Conservation (phyloP, 2,888 invertebrate genomes). For the Tiliacea aurago region DNA sequence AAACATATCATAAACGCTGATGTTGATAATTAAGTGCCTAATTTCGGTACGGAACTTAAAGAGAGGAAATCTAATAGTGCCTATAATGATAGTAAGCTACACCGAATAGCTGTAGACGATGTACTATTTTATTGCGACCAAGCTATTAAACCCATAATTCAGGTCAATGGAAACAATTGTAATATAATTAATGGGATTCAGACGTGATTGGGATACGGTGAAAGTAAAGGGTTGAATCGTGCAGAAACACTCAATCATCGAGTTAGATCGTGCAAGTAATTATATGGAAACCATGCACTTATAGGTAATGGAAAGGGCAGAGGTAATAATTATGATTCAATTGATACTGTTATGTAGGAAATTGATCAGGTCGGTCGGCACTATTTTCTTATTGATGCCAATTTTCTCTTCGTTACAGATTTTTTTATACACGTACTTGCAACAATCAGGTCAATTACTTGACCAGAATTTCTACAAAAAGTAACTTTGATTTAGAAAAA, state of each 20-base stretch:
- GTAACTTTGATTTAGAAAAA: slow-evolving; percentile 9
- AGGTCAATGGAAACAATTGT: slow-evolving; percentile 58
- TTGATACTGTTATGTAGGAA: slow-evolving; percentile 39
- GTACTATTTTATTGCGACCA: slow-evolving; percentile 42
- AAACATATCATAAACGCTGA: slow-evolving; percentile 59
- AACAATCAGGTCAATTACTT: slow-evolving; percentile 30
- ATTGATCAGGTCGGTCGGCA: slow-evolving; percentile 21
- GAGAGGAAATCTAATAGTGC: slow-evolving; percentile 59
- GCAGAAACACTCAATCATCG: slow-evolving; percentile 56
- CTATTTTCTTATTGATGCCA: slow-evolving; percentile 14
- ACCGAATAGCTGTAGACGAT: slow-evolving; percentile 52
- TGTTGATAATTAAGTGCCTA: slow-evolving; percentile 56
- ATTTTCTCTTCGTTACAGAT: slow-evolving; percentile 37
- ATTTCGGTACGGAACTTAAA: slow-evolving; percentile 56
- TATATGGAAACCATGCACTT: slow-evolving; percentile 47
- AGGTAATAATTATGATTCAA: slow-evolving; percentile 47
- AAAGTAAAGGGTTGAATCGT: slow-evolving; percentile 64
- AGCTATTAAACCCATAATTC: slow-evolving; percentile 54
- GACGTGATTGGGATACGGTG: slow-evolving; percentile 51
- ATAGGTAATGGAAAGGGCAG: slow-evolving; percentile 51
- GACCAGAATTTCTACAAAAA: slow-evolving; percentile 25
- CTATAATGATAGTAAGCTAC: slow-evolving; percentile 59
- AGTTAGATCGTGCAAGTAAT: slow-evolving; percentile 60
- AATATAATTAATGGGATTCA: slow-evolving; percentile 52
- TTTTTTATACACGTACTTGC: slow-evolving; percentile 24